Evolutionary conservation across 1,140 invertebrate genomes (phyloP).

Genomic region (Aphelenchoides besseyi): DNA sequence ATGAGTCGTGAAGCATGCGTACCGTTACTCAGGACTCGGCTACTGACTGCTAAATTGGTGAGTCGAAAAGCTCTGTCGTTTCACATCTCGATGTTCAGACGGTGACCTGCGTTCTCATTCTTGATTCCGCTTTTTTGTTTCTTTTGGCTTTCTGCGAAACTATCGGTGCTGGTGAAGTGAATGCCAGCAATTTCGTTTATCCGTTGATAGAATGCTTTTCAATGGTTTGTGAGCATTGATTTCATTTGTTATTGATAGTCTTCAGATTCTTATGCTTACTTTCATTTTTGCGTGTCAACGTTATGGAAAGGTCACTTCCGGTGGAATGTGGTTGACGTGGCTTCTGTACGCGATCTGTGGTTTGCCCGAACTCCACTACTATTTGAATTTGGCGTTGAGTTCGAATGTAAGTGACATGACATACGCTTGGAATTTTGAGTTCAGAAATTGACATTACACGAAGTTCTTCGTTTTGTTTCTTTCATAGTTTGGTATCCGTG

Average conservation of each 20-base stretch:
- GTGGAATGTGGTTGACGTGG: slow-evolving; percentile 52
- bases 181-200: slow-evolving; percentile 43
- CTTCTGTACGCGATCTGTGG: slow-evolving; percentile 50
- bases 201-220: slow-evolving; percentile 41
- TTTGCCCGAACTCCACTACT: slow-evolving; percentile 49
- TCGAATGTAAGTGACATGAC: slow-evolving; percentile 25
- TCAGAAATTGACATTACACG: slow-evolving; percentile 30
- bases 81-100: slow-evolving; percentile 24
- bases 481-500: slow-evolving; percentile 43
- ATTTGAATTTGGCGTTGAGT: slow-evolving; percentile 29
- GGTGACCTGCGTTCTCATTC: slow-evolving; percentile 32
- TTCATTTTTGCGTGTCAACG: slow-evolving; percentile 45
- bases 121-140: slow-evolving; percentile 44
- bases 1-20: slow-evolving; percentile 3
- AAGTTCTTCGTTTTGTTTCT: slow-evolving; percentile 35
- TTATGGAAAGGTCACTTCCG: slow-evolving; percentile 51
- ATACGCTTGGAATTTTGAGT: not conserved
- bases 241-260: too few relatives aligned
- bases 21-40: slow-evolving; percentile 49
- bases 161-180: slow-evolving; percentile 14
- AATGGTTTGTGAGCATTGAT: too few relatives aligned
- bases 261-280: slow-evolving; percentile 37
- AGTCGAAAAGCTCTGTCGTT: slow-evolving; percentile 11
- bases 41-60: slow-evolving; percentile 48
- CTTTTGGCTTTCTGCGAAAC: slow-evolving; percentile 42